Evolutionary conservation across 1,140 invertebrate species (phyloP), one percentile per base, ranked within the genome.

Genomic region (Epicauta chinensis): DNA sequence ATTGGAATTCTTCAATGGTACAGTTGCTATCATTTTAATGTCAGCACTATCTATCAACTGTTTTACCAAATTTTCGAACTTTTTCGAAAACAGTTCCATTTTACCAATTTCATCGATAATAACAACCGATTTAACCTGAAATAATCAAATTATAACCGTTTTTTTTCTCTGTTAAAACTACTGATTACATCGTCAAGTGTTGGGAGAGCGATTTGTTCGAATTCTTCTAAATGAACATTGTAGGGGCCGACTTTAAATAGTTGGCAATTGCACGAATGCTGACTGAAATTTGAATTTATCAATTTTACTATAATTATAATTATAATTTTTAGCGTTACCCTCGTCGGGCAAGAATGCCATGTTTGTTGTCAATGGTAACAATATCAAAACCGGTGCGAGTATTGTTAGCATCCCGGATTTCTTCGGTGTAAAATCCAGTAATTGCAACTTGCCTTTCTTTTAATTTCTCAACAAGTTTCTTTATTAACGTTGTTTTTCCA

Each of bases 31-130:
- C 14, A 83, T 67, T 16, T 37, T 51, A 15, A 65, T 53, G 15
- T 54, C 53, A 2, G 58, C 16, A 11, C 56, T 53, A 11, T 63
- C 53, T 47, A 78, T 69, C 16, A 75, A 48, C 30, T 70, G 58
- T 15, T 66, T 58, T 0, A 79, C 65, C 10, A 56, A 42, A 12
- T 60, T 45, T 40, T 74, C 58, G 63, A 84, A 83, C 38, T 65
- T 65, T 39, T 73, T 63, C 57, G 81, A 83, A 34, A 80, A 80
- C 31, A 81, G 54, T 66, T 84, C 81, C 81, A 84, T 83, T 71
- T 83, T 83, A 12, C 82, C 82, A 48, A 84, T 79, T 67, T 84
- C 82, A 68, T 84, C 82, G 16, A 83, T 71, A 7, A 83, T 63
- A 16, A 80, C 47, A 38, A 77, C 39, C 34, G 68, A 56, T 63